These are phyloP conservation scores for Lutraria rhynchaena DNA, from an alignment of 1,140 invertebrate species.

Conservation along the genomic window DNA sequence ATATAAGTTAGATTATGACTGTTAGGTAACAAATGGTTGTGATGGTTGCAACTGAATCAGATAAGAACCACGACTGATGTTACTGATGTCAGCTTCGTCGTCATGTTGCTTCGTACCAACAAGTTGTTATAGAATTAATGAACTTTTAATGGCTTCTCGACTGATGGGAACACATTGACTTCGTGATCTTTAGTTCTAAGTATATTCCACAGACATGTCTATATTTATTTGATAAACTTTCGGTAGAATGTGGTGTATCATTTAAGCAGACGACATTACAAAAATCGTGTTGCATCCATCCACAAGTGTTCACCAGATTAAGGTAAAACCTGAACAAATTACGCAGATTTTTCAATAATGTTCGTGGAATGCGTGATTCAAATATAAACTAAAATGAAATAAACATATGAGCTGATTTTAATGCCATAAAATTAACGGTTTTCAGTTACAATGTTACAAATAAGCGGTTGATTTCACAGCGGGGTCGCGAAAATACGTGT, in stretches of 20 bases:
- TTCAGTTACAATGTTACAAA: constrained; percentile 13
- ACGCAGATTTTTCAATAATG: constrained; percentile 38
- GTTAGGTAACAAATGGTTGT: too few species aligned
- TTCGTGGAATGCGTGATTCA: constrained; percentile 20
- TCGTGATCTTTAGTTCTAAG: too few species aligned
- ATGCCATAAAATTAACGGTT: constrained; percentile 24
- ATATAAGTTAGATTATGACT: too few species aligned
- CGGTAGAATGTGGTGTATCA: constrained; percentile 15
- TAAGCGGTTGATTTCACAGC: constrained; percentile 22
- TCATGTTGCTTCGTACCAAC: too few species aligned
- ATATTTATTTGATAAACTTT: constrained; percentile 26
- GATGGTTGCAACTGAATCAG: too few species aligned
- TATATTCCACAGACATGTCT: constrained; percentile 5
- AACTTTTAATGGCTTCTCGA: too few species aligned
- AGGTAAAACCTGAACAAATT: constrained; percentile 25
- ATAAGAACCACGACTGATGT: too few species aligned
- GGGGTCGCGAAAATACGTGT: not conserved
- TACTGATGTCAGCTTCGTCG: too few species aligned
- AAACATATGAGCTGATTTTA: constrained; percentile 41
- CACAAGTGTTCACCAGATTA: constrained; percentile 2
- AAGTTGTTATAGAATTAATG: too few species aligned
- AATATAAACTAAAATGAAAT: constrained; percentile 48
- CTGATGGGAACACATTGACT: too few species aligned
- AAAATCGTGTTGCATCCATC: constrained; percentile 11
- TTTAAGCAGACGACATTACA: constrained; percentile 27